phyloP scores from a whole-genome alignment of 64 coral and sea anemone species.

The Montipora foliosa region DNA sequence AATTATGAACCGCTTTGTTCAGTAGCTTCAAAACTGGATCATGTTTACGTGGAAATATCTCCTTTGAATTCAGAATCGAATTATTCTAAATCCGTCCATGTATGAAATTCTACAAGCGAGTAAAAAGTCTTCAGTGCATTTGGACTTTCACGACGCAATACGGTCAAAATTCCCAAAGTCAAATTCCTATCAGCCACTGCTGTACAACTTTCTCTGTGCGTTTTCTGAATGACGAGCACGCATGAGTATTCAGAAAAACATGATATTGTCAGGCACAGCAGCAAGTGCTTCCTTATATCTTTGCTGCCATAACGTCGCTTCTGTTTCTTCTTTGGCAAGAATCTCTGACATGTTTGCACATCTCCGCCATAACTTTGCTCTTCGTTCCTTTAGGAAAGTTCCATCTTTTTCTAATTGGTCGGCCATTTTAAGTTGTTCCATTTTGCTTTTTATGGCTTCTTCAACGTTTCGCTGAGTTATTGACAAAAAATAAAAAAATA shows the following conservation, averaged over 20 bases:
- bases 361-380: slow-evolving; percentile 84
- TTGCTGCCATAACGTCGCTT: slow-evolving; percentile 54
- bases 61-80: neutral
- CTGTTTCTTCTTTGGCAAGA: slow-evolving; percentile 73
- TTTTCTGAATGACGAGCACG: neutral
- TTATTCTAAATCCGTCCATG: neutral
- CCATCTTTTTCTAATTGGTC: slow-evolving; percentile 78
- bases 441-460: slow-evolving; percentile 55
- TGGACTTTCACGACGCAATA: neutral
- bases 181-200: neutral
- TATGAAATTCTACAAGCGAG: neutral
- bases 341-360: slow-evolving; percentile 91
- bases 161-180: neutral
- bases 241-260: slow-evolving; percentile 47
- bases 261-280: slow-evolving; percentile 59
- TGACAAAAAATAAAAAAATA: neutral
- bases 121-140: neutral
- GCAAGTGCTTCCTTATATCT: slow-evolving; percentile 61
- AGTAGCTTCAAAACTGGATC: too few relatives aligned
- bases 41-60: too few relatives aligned
- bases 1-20: too few relatives aligned
- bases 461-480: slow-evolving; percentile 69
- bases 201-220: neutral
- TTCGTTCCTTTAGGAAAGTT: slow-evolving; percentile 11
- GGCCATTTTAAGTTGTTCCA: slow-evolving; percentile 76